A percentile compares a stretch with the other conserved stretches of the same genome.
Conservation (phyloP, 1,140 invertebrate genomes). For the Trinorchestia longiramus region DNA sequence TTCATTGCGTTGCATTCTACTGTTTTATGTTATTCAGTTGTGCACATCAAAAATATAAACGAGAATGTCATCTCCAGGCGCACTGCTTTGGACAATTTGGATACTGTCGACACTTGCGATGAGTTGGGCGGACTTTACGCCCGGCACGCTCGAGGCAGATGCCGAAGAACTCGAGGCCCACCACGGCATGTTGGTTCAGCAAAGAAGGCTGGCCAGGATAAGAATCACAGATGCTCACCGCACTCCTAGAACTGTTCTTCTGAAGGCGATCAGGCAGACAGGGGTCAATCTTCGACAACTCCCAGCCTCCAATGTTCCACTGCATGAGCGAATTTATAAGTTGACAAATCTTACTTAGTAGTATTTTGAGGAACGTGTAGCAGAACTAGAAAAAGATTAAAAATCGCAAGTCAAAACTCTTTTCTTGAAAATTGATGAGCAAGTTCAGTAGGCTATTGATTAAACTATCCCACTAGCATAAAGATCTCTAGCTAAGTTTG, state of each 20-base stretch:
- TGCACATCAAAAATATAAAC: neutral
- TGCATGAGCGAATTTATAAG: neutral
- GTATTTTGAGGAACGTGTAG: neutral
- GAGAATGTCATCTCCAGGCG: neutral
- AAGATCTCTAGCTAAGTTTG: neutral
- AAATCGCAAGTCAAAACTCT: neutral
- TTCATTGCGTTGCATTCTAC: neutral
- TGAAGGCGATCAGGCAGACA: neutral
- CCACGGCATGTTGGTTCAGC: neutral
- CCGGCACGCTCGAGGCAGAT: neutral
- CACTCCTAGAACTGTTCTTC: neutral
- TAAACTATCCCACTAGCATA: neutral
- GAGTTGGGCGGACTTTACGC: neutral
- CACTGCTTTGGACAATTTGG: neutral
- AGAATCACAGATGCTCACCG: neutral
- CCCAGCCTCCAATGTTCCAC: neutral
- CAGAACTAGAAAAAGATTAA: neutral
- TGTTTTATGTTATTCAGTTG: neutral
- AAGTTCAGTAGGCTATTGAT: neutral
- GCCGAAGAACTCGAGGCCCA: neutral
- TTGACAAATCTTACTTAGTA: neutral
- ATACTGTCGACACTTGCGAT: neutral
- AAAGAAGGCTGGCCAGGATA: conserved; percentile 20
- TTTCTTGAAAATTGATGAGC: conserved; percentile 13
- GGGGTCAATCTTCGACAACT: neutral